Base-by-base conservation (phyloP, 2,888 invertebrate species). In the Agrochola macilenta region DNA sequence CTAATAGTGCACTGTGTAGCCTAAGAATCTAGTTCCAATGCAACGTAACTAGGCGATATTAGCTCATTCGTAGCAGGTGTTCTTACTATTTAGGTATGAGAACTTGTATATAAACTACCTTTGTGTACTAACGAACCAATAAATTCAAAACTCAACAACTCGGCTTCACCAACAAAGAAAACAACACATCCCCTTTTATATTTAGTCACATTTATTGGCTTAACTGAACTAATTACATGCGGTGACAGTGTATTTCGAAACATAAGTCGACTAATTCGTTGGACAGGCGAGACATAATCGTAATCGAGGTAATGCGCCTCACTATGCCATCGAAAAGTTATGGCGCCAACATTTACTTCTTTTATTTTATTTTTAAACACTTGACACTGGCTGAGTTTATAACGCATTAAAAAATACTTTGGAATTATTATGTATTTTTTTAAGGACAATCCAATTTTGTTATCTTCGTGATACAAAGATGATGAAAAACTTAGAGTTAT, bases 211-310 rank as follows among this genome's bases (percentile, higher is more conserved):
- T 88, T 88, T 89, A 88, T 88, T 87, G 86, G 89, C 88, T 89
- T 89, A 90, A 89, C 86, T 81, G 86, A 86, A 88, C 90, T 92
- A 93, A 93, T 93, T 93, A 93, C 87, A 81, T 77, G 82, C 89
- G 90, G 91, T 93, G 93, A 93, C 93, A 92, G 88, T 90, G 90
- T 89, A 86, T 89, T 91, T 93, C 87, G 83, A 86, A 85, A 87
- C 88, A 90, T 90, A 88, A 91, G 87, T 90, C 89, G 89, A 92
- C 90, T 91, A 90, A 93, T 93, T 90, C 91, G 80, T 90, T 88
- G 87, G 91, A 90, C 92, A 91, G 89, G 79, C 90, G 90, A 84
- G 89, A 89, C 90, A 88, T 90, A 91, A 90, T 92, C 90, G 88
- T 92, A 92, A 93, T 93, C 90, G 91, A 90, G 88, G 90, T 90